These are phyloP conservation scores for Xanthia icteritia DNA, from an alignment of 2,888 invertebrate genomes.

Conservation along the genomic window DNA sequence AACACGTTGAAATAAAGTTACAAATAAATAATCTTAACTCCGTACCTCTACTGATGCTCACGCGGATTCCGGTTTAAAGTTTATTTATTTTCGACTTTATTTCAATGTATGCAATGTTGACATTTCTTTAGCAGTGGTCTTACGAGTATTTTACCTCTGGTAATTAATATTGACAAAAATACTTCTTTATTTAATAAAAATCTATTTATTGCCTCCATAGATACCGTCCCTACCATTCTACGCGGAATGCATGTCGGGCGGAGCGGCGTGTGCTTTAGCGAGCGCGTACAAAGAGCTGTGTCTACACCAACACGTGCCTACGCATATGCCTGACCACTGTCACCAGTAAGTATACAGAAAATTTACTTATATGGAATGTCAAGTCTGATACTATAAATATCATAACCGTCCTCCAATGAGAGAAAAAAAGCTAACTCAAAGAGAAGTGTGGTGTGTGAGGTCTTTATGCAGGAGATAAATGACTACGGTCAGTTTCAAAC, in stretches of 20 bases:
- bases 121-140: background rate
- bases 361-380: too few relatives aligned
- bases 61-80: background rate
- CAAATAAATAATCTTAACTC: too few relatives aligned
- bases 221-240: conserved; percentile 92
- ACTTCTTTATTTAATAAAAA: background rate
- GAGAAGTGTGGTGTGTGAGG: too few relatives aligned
- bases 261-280: conserved; percentile 93
- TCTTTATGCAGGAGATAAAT: too few relatives aligned
- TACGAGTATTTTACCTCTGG: background rate
- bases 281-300: conserved; percentile 96
- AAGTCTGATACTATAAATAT: too few relatives aligned
- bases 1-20: too few relatives aligned
- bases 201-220: conserved; percentile 63
- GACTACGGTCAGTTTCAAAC: too few relatives aligned
- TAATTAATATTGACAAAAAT: background rate
- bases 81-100: background rate
- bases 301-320: conserved; percentile 92
- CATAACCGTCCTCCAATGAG: too few relatives aligned
- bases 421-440: too few relatives aligned
- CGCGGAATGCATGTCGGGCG: conserved; percentile 91
- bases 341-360: conserved; percentile 91
- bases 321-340: conserved; percentile 95
- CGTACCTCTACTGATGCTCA: background rate
- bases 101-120: background rate